Conservation (phyloP, 2,888 invertebrate genomes). For the Platynereis dumerilii region DNA sequence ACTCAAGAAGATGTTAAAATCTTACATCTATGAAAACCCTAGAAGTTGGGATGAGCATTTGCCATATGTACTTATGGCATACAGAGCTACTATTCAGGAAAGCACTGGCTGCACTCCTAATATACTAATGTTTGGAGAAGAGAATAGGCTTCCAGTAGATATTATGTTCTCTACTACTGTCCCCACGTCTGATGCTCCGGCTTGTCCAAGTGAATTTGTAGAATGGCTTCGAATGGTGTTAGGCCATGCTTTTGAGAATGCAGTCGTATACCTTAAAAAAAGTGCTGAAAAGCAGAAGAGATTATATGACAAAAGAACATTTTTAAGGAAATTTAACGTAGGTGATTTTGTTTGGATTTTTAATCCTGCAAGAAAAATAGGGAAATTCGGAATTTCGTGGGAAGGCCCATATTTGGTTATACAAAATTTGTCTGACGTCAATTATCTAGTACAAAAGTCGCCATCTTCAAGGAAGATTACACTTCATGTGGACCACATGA, state of each 20-base stretch:
- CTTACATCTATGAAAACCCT: neutral
- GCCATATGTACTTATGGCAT: neutral
- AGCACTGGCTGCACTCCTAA: neutral
- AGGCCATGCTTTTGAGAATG: neutral
- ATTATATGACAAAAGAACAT: neutral
- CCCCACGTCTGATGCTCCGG: neutral
- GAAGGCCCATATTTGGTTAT: slow-evolving; percentile 1
- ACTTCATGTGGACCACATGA: slow-evolving; percentile 2
- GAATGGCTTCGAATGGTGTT: neutral
- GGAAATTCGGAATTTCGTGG: neutral
- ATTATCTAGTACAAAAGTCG: neutral
- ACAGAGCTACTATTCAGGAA: neutral
- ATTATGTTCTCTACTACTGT: neutral
- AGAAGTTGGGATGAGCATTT: slow-evolving; percentile 5
- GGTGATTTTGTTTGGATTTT: neutral
- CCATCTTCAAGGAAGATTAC: neutral
- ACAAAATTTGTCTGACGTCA: neutral
- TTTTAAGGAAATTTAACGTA: neutral
- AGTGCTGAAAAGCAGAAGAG: neutral
- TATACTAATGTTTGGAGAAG: neutral
- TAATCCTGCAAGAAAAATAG: neutral
- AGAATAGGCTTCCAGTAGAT: neutral
- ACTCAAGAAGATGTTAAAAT: neutral
- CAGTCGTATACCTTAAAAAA: neutral
- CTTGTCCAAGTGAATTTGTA: neutral